Evolutionary conservation across 2,888 invertebrate species (phyloP).

Genomic region (Frankliniella fusca): DNA sequence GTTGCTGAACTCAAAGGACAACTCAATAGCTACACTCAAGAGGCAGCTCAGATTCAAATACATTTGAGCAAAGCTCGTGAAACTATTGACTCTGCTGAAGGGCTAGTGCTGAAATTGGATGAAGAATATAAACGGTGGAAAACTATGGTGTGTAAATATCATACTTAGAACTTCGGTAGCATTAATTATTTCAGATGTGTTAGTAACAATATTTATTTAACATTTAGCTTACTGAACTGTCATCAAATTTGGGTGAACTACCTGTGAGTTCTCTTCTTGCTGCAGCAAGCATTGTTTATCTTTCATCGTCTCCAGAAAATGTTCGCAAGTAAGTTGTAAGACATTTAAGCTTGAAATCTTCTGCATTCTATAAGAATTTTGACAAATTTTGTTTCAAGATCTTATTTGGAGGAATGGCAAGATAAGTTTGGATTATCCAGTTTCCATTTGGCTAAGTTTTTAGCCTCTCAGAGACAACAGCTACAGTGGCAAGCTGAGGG

Average conservation of each 20-base stretch:
- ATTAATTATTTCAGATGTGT: not conserved
- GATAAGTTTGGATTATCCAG: slow-evolving; percentile 43
- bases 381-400: slow-evolving; percentile 39
- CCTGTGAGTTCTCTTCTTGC: slow-evolving; percentile 65
- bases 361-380: not conserved
- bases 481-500: slow-evolving; percentile 84
- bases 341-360: slow-evolving; percentile 24
- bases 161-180: not conserved
- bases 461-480: slow-evolving; percentile 68
- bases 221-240: slow-evolving; percentile 58
- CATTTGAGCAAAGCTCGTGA: slow-evolving; percentile 70
- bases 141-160: slow-evolving; percentile 53
- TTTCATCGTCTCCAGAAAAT: slow-evolving; percentile 67
- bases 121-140: slow-evolving; percentile 89
- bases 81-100: slow-evolving; percentile 72
- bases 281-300: slow-evolving; percentile 73
- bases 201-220: slow-evolving; percentile 40
- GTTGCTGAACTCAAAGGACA: slow-evolving; percentile 73
- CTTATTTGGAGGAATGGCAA: slow-evolving; percentile 45
- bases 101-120: slow-evolving; percentile 78
- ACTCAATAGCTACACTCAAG: slow-evolving; percentile 81
- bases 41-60: slow-evolving; percentile 89
- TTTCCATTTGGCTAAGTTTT: slow-evolving; percentile 56
- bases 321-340: slow-evolving; percentile 53
- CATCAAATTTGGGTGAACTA: slow-evolving; percentile 59